These are phyloP conservation scores for Madoqua kirkii DNA, from an alignment of 2,113 vertebrate species.

Conservation along the genomic window DNA sequence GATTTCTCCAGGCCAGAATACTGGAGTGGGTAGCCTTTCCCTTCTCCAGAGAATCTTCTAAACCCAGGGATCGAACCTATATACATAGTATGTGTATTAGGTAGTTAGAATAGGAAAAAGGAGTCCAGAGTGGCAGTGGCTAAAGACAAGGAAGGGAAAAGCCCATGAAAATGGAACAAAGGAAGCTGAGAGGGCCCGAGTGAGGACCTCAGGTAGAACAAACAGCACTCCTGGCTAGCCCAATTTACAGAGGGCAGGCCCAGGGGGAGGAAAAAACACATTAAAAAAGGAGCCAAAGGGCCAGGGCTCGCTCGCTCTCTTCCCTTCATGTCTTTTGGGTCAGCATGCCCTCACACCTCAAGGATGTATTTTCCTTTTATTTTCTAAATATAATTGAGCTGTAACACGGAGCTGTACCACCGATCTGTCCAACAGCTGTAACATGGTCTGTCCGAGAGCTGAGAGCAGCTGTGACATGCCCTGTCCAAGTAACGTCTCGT, in stretches of 20 bases:
- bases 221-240: background rate
- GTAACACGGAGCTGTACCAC: background rate
- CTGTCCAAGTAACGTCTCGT: accelerated
- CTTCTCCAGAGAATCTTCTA: background rate
- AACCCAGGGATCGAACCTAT: background rate
- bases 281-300: background rate
- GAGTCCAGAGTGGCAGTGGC: background rate
- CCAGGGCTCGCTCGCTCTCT: background rate
- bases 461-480: background rate
- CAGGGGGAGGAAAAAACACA: background rate
- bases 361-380: background rate
- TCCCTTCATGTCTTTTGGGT: background rate
- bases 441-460: background rate
- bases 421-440: background rate
- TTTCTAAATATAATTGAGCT: background rate
- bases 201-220: background rate
- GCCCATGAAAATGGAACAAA: background rate
- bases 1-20: background rate
- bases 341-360: background rate
- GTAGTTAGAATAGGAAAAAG: background rate
- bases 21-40: background rate
- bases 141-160: background rate
- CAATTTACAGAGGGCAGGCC: background rate
- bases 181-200: background rate
- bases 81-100: background rate